These are phyloP conservation scores for Diabrotica balteata DNA, from an alignment of 2,888 invertebrate species.

Conservation along the genomic window DNA sequence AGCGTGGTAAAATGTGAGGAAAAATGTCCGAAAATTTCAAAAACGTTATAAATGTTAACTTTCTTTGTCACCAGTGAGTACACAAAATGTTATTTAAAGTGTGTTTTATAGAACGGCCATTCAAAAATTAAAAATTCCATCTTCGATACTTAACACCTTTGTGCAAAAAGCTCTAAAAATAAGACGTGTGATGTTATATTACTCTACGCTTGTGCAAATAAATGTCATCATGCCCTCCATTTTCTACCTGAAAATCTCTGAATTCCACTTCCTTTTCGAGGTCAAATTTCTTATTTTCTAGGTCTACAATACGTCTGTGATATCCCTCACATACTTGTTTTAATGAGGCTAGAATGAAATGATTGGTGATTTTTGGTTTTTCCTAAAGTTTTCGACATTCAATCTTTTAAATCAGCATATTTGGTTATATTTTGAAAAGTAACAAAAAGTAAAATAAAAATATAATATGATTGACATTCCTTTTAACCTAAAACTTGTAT, in stretches of 20 bases:
- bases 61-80: conserved; percentile 10
- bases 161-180: conserved; percentile 48
- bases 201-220: conserved; percentile 39
- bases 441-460: too few species aligned
- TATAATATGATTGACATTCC: too few species aligned
- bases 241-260: conserved; percentile 91
- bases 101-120: conserved; percentile 16
- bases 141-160: conserved; percentile 25
- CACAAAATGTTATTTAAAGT: conserved; percentile 26
- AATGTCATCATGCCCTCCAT: conserved; percentile 42
- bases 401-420: too few species aligned
- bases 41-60: conserved; percentile 23
- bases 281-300: conserved; percentile 96
- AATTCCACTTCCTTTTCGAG: conserved; percentile 95
- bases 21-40: neutral
- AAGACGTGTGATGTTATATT: conserved; percentile 42
- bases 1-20: too few species aligned
- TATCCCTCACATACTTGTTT: conserved; percentile 67
- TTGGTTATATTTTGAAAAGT: too few species aligned
- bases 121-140: conserved; percentile 10
- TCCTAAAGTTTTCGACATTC: neutral
- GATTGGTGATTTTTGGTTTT: conserved; percentile 12
- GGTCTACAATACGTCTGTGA: conserved; percentile 80
- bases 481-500: too few species aligned
- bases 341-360: conserved; percentile 52